Evolutionary conservation across 1,140 invertebrate species (phyloP), one percentile per base, ranked within the genome.

Genomic region (Leguminivora glycinivorella): DNA sequence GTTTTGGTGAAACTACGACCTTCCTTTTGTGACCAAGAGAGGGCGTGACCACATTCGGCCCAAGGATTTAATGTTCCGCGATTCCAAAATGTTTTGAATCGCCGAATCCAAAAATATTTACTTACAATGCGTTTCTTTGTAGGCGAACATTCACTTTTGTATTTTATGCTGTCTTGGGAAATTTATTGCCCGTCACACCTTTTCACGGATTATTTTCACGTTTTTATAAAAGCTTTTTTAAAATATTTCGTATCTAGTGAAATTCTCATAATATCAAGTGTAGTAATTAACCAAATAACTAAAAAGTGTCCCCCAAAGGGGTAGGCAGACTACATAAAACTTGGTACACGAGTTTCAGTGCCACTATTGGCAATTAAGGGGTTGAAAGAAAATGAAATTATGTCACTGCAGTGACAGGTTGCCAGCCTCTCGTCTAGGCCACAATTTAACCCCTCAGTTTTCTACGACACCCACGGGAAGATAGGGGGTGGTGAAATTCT

Each of bases 101-200:
- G 25, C 80, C 73, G 74, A 79, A 89, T 89, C 87, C 86, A 88
- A 90, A 88, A 90, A 90, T 90, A 90, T 90, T 90, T 86, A 90
- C 88, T 87, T 83, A 72, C 69, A 84, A 82, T 80, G 72, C 75
- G 83, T 83, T 83, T 83, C 81, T 87, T 80, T 72, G 67, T 43
- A 19, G 31, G 9, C 19, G 22, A 17, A 63, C 19, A 63, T 63
- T 63, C 7, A 9, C 58, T 63, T 29, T 63, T 40, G 56, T 70
- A 56, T 40, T 58, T 47, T 70, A n/a, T 26, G 12, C 34, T 38
- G 22, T 60, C 56, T 29, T 70, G 56, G 24, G 56, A 70, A 60
- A 58, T 31, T 68, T 56, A 29, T 70, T 52, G 47, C 19, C 14
- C 1, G 19, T 19, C 17, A 52, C 47, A 52, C 7, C 2, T 22